Evolutionary conservation across 2,888 invertebrate genomes (phyloP), one percentile per base, ranked within the genome.

Genomic region (Epinotia brunnichana): DNA sequence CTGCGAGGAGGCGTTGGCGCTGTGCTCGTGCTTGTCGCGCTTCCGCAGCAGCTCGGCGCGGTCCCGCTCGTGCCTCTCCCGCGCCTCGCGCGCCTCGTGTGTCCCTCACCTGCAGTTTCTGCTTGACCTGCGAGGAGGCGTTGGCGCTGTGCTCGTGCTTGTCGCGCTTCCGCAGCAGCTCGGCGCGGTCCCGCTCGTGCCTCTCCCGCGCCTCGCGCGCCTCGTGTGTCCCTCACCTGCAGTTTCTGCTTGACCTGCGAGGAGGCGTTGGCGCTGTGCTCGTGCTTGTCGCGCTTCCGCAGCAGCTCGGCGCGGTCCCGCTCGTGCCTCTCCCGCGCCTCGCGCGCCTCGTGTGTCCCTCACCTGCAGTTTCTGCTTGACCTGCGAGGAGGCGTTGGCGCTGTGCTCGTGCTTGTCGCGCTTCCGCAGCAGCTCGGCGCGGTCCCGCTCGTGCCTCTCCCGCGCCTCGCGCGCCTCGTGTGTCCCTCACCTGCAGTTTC

Each of bases 371-470:
- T 98, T 97, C 93, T 98, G 98, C 90, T 99, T 99, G 85, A 99
- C 99, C 92, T 98, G 98, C 24, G 97, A 96, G 77, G 98, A 99
- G 77, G 99, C 99, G 83, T 98, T 97, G 71, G 99, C 99, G 92
- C 98, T 98, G 93, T 98, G 98, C 88, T 98, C 98, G 86, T 97
- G 97, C 89, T 98, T 98, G 90, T 98, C 98, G 89, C 98, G 98
- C 92, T 98, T 98, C 85, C 97, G 95, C 82, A 98, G 94, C 78
- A 97, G 96, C 83, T 98, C 97, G 78, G 97, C 94, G 81, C 96
- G 94, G 82, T 98, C 97, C 76, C 97, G 95, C 88, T 98, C 97
- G 82, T 96, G 94, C 74, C 95, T 89, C 87, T 96, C 95, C 68
- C 94, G 81, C 94, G 94, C 85, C 95, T 95, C 91, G 2, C 98